Evolutionary conservation across 2,888 invertebrate genomes (phyloP).

Genomic region (Penaeus monodon): DNA sequence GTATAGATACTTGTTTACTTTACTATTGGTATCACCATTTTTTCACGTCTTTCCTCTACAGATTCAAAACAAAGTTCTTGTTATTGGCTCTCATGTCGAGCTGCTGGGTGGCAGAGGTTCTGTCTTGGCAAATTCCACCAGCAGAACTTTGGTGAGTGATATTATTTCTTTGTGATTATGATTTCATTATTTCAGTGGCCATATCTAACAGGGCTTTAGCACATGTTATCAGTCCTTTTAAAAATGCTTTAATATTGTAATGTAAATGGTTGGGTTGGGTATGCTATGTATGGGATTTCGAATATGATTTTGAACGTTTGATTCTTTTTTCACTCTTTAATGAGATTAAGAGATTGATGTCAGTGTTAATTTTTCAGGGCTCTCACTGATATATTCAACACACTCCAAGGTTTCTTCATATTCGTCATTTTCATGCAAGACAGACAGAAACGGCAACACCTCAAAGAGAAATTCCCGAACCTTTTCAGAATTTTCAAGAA

Average conservation of each 20-base stretch:
- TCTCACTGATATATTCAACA: conserved; percentile 34
- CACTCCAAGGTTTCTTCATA: conserved; percentile 49
- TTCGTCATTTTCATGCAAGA: conserved; percentile 14
- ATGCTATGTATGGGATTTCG: too few species aligned
- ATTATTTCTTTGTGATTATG: not conserved
- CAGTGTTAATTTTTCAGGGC: conserved; percentile 24
- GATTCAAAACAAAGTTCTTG: conserved; percentile 47
- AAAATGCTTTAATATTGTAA: too few species aligned
- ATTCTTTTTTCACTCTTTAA: not conserved
- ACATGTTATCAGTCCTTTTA: too few species aligned
- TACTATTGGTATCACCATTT: too few species aligned
- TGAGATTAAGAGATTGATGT: not conserved
- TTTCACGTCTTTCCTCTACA: not conserved
- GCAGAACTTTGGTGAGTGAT: conserved; percentile 42
- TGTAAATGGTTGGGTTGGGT: too few species aligned
- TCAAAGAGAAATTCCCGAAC: too few species aligned
- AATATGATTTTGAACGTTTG: not conserved
- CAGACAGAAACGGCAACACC: too few species aligned
- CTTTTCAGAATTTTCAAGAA: too few species aligned
- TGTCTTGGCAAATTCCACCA: conserved; percentile 51
- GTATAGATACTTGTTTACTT: too few species aligned
- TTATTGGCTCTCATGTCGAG: conserved; percentile 34
- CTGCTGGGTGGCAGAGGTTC: conserved; percentile 42
- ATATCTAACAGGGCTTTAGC: too few species aligned
- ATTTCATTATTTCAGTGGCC: too few species aligned